These are phyloP conservation scores for Drosophila triauraria DNA, from an alignment of 1,140 invertebrate species.

Conservation along the genomic window DNA sequence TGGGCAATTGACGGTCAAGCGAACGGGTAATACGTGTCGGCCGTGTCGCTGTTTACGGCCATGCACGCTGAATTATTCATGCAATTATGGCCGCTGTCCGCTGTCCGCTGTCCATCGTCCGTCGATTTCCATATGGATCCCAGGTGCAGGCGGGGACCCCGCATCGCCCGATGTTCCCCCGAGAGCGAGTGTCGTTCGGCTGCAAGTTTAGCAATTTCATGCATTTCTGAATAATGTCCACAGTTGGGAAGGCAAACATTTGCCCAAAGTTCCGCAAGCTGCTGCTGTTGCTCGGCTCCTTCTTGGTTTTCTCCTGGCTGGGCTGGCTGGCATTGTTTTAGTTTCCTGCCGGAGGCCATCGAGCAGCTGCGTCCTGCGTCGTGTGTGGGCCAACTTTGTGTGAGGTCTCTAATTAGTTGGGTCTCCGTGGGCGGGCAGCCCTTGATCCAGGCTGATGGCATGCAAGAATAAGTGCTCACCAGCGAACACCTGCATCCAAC, in stretches of 20 bases:
- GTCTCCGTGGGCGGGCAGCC: constrained; percentile 10
- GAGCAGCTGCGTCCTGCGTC: constrained; percentile 36
- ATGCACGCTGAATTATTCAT: constrained; percentile 61
- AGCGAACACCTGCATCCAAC: not conserved
- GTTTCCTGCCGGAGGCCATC: constrained; percentile 16
- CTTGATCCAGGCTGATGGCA: constrained; percentile 31
- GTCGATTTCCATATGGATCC: constrained; percentile 32
- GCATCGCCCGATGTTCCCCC: not conserved
- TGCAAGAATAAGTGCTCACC: not conserved
- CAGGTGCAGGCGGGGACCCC: constrained; percentile 1
- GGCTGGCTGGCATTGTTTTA: constrained; percentile 15
- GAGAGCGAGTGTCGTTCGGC: constrained; percentile 3
- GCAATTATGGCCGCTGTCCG: constrained; percentile 58
- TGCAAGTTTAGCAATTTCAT: constrained; percentile 75
- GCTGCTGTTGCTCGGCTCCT: not conserved
- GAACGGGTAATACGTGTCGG: constrained; percentile 50
- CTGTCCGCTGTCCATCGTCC: constrained; percentile 12
- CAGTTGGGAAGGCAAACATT: constrained; percentile 65
- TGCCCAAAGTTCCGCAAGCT: constrained; percentile 56
- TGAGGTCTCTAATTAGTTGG: constrained; percentile 45
- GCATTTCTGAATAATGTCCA: constrained; percentile 79
- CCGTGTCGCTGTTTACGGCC: constrained; percentile 42
- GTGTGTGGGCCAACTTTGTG: constrained; percentile 35
- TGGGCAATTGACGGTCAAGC: constrained; percentile 46
- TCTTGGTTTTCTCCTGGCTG: constrained; percentile 1